A percentile compares a stretch with the other conserved stretches of the same genome.
Evolutionary conservation across 1,140 invertebrate species (phyloP).

Genomic region (Ladona fulva): DNA sequence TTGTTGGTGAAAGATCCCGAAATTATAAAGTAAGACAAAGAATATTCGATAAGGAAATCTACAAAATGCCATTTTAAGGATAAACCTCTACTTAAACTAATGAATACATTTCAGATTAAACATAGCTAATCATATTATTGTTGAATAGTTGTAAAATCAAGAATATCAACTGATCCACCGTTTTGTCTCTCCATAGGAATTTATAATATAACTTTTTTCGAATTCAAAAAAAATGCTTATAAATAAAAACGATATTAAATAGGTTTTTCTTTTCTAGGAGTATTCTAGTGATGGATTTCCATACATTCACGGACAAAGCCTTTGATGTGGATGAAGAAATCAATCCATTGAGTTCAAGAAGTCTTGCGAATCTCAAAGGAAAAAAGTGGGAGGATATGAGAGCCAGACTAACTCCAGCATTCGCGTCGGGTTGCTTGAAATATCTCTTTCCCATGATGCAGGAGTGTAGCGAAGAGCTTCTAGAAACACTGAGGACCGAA

Average conservation of each 20-base stretch:
- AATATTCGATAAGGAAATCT: no score
- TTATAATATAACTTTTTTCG: no score
- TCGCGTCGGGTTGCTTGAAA: slow-evolving; percentile 47
- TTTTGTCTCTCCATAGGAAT: no score
- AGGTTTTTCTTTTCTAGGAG: neutral
- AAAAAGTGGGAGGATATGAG: slow-evolving; percentile 44
- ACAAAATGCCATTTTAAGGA: no score
- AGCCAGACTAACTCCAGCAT: slow-evolving; percentile 43
- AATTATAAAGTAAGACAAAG: slow-evolving; percentile 35
- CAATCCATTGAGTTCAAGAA: neutral
- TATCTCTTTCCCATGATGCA: slow-evolving; percentile 40
- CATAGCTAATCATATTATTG: no score
- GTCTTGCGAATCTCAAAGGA: slow-evolving; percentile 25
- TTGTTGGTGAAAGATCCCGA: slow-evolving; percentile 38
- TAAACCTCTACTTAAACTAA: no score
- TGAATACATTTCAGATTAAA: no score
- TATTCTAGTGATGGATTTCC: neutral
- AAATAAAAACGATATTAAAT: no score
- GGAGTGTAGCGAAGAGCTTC: slow-evolving; percentile 29
- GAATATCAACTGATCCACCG: no score
- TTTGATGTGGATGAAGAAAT: neutral
- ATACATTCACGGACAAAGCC: neutral
- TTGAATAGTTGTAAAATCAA: no score
- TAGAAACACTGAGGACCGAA: no score
- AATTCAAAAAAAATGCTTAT: no score